Evolutionary conservation across 1,140 invertebrate species (phyloP), one percentile per base, ranked within the genome.

Genomic region (Chironomus striatipennis): DNA sequence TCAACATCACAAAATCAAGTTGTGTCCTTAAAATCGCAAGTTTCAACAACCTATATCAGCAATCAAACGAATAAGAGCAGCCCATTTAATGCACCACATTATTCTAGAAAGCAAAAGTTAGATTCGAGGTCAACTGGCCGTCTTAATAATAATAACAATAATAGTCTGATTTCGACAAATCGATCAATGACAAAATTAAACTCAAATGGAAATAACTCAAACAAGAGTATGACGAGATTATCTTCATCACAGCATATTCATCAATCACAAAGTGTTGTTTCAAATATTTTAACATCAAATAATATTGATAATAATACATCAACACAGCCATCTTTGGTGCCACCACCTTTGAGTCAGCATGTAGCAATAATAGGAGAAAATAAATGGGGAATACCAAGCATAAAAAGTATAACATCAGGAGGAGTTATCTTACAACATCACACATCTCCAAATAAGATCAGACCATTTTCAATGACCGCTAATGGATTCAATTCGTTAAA

Each of bases 141-240:
- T 42, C 82, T 90, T 73, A 88, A 90, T 79, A 88, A 88, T 12
- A 86, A 88, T 64, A 88, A 88, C 77, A 88, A 88, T 24, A 89
- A 90, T 83, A 92, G 7, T 91, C 91, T 82, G 87, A 90, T 77
- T 88, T 87, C 73, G 87, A 85, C 85, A 75, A 75, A 43, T 74
- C 43, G 43, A 72, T 34, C 34, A 7, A 91, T 17, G 89, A 89
- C 9, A 90, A 90, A n/a, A 83, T 92, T 0, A 90, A 92, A 34
- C 5, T 34, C 24, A 2, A 34, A 34, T 34, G 24, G 24, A 34
- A 34, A 34, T 34, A 34, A 34, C 5, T 34, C 24, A 79, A 92
- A 91, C 79, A 57, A 57, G 2, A 92, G 90, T 79, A 91, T 92
- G 90, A 92, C 90, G n/a, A 85, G 90, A 57, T 81, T 92, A 64